Percentiles rank a stretch among this genome's conserved stretches.
Evolutionary conservation across 92 coral and sea anemone genomes (phyloP).

Genomic region (Bergia puertoricense): DNA sequence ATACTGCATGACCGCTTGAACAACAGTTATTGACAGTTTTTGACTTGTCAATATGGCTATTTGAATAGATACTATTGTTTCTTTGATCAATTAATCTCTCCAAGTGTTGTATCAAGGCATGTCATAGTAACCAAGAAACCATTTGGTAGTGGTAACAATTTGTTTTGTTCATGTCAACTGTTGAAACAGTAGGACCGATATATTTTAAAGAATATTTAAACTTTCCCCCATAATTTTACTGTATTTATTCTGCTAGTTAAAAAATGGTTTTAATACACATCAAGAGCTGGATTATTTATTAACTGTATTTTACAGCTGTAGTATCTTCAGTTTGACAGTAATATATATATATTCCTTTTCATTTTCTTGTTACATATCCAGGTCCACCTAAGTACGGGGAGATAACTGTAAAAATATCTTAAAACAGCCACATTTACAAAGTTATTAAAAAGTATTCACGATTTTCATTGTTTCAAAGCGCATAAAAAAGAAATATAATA

Average conservation of each 20-base stretch:
- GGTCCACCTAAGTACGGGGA: no score
- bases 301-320: no score
- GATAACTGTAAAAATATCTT: no score
- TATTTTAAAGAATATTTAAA: no score
- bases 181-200: not conserved
- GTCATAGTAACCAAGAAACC: not conserved
- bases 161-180: no score
- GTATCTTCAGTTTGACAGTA: no score
- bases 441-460: not conserved
- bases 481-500: no score
- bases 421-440: no score
- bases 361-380: no score
- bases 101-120: not conserved
- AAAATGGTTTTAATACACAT: not conserved
- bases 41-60: not conserved
- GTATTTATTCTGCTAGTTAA: not conserved
- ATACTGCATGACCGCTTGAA: not conserved
- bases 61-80: not conserved
- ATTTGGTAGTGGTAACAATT: not conserved
- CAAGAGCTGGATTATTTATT: not conserved
- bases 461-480: not conserved
- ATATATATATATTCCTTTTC: no score
- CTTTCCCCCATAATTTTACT: not conserved
- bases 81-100: not conserved
- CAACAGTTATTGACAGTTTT: not conserved